phyloP scores from a whole-genome alignment of 2,113 vertebrate species.

The Sphyrna mokarran region DNA sequence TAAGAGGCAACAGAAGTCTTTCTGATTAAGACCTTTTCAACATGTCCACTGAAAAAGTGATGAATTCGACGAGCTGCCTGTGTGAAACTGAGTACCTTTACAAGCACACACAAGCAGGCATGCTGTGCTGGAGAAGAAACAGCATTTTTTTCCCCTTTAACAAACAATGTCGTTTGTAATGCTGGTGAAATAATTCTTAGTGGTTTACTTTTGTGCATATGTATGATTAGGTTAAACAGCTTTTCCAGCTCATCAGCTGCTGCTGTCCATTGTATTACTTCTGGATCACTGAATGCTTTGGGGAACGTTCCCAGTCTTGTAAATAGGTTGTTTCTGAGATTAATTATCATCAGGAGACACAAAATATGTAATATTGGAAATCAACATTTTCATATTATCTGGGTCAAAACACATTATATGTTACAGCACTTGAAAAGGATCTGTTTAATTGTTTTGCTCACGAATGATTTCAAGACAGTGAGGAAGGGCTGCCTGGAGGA shows the following conservation, averaged over 20 bases:
- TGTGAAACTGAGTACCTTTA: constrained; percentile 17
- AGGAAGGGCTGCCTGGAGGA: background rate
- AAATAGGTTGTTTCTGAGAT: background rate
- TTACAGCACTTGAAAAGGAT: background rate
- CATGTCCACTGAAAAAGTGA: constrained; percentile 8
- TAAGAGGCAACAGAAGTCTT: constrained; percentile 33
- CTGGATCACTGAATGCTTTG: constrained; percentile 19
- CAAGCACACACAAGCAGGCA: background rate
- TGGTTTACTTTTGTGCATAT: background rate
- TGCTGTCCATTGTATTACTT: background rate
- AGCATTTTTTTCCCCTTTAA: background rate
- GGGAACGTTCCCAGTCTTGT: background rate
- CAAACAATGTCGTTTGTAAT: background rate
- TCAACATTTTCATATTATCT: background rate
- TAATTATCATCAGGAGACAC: background rate
- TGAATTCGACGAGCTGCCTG: constrained; percentile 17
- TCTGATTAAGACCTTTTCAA: constrained; percentile 35
- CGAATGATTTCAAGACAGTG: background rate
- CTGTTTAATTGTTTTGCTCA: background rate
- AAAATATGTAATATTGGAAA: background rate
- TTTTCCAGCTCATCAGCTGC: background rate
- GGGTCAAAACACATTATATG: background rate
- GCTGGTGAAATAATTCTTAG: constrained; percentile 25
- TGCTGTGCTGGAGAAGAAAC: background rate
- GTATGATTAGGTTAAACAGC: background rate